Conservation (phyloP, 2,888 invertebrate genomes). For the Sabatieria punctata region DNA sequence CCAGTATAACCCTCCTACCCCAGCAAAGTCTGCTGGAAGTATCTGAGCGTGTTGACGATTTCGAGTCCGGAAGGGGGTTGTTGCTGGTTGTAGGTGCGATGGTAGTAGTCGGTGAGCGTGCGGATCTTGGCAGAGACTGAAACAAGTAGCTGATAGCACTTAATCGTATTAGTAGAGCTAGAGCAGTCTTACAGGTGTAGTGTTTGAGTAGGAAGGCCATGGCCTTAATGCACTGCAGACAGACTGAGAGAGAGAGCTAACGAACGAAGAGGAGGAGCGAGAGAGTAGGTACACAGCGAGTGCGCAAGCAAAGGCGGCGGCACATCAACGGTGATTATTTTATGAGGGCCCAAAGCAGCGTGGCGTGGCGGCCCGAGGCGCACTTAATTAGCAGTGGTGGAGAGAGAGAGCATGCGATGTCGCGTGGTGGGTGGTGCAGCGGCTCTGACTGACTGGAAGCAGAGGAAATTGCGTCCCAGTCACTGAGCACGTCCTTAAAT, state of each 20-base stretch:
- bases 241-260: too few relatives aligned
- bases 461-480: too few relatives aligned
- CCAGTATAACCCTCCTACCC: constrained; percentile 46
- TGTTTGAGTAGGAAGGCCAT: constrained; percentile 6
- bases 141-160: constrained; percentile 15
- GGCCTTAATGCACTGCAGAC: too few relatives aligned
- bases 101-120: constrained; percentile 86
- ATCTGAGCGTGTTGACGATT: constrained; percentile 90
- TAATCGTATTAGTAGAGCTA: not conserved
- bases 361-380: not conserved
- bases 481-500: too few relatives aligned
- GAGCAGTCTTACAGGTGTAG: constrained; percentile 3
- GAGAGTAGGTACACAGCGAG: too few relatives aligned
- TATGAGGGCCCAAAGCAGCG: too few relatives aligned
- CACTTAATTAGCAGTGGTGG: not conserved
- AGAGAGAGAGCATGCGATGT: not conserved
- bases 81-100: constrained; percentile 51
- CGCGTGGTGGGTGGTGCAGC: not conserved
- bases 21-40: constrained; percentile 86
- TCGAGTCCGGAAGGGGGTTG: constrained; percentile 68
- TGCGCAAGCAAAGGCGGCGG: too few relatives aligned
- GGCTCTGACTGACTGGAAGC: too few relatives aligned
- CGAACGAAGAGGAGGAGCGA: too few relatives aligned
- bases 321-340: too few relatives aligned
- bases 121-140: constrained; percentile 93